Evolutionary conservation across 2,797 vertebrate genomes (phyloP), one percentile per base, ranked within the genome.

Genomic region (Poecilia velifera): DNA sequence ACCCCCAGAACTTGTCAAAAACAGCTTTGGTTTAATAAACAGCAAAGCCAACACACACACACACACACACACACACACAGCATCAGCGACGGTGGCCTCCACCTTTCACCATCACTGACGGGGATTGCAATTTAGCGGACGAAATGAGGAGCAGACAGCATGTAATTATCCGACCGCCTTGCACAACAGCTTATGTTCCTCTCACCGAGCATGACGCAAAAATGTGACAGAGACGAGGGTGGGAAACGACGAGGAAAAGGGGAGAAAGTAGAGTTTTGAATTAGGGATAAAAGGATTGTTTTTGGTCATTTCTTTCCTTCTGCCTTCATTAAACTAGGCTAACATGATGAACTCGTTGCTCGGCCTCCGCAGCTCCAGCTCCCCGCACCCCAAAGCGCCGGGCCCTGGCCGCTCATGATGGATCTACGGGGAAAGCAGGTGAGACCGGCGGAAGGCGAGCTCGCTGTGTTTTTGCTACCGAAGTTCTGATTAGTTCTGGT

Each of bases 341-440:
- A 95, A 93, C 89, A 93, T 95, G 95, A 96, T 95, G 72, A 95
- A 96, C 95, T 94, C 92, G 94, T 93, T 64, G 77, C 74, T 82
- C 76, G 51, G 83, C 88, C 84, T 84, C 81, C 77, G 78, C 83
- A 86, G 90, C 89, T 94, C 93, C 88, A 90, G 88, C 80, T 78
- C 78, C 70, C 78, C 43, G 53, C 85, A 75, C 80, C 66, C 49
- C 81, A 31, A 70, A 76, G 76, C 85, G 88, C 87, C 64, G 51
- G 77, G 68, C 73, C 82, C 16, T 72, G 75, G 84, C 86, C 83
- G 71, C 82, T 53, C 75, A 76, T 85, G 86, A 94, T 92, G 39
- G 84, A 95, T 94, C 78, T 75, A 10, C 3, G 3, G 62, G 36
- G 79, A 41, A 72, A 28, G 66, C 59, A 70, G 76, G 45, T 45